A percentile compares a stretch with the other conserved stretches of the same genome.
Conservation (phyloP, 2,113 vertebrate genomes). For the Thamnaconus septentrionalis region DNA sequence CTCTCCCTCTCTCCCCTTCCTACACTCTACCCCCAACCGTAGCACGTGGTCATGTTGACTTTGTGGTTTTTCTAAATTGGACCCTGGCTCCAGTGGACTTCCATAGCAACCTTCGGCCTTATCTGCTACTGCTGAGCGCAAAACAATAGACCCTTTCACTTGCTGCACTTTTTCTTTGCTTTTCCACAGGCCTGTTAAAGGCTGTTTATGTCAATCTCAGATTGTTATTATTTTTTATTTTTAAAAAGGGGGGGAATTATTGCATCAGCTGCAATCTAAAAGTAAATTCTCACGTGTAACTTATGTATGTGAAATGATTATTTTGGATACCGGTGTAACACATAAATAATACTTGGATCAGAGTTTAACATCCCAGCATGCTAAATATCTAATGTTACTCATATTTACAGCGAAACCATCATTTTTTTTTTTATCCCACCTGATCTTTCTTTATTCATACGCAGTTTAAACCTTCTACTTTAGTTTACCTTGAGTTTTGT, state of each 20-base stretch:
- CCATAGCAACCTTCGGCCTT: slow-evolving; percentile 88
- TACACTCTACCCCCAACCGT: slow-evolving; percentile 71
- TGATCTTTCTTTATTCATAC: no score
- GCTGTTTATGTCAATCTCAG: slow-evolving; percentile 10
- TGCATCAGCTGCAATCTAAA: no score
- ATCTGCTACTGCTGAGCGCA: slow-evolving; percentile 86
- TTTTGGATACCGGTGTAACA: not conserved
- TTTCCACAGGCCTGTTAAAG: slow-evolving; percentile 61
- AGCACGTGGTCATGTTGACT: slow-evolving; percentile 93
- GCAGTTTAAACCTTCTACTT: no score
- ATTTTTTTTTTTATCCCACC: no score
- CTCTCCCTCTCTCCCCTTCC: slow-evolving; percentile 7
- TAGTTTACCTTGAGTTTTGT: no score
- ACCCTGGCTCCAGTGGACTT: slow-evolving; percentile 90
- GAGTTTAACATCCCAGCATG: not conserved
- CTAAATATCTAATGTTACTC: no score
- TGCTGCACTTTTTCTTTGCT: slow-evolving; percentile 59
- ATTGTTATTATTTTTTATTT: no score
- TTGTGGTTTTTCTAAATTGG: slow-evolving; percentile 96
- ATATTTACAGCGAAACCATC: no score
- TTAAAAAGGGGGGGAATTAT: no score
- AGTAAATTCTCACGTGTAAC: no score
- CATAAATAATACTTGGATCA: not conserved
- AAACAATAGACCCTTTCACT: slow-evolving; percentile 88
- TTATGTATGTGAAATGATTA: no score